Conservation (phyloP, 2,797 vertebrate genomes). For the Nasua narica region DNA sequence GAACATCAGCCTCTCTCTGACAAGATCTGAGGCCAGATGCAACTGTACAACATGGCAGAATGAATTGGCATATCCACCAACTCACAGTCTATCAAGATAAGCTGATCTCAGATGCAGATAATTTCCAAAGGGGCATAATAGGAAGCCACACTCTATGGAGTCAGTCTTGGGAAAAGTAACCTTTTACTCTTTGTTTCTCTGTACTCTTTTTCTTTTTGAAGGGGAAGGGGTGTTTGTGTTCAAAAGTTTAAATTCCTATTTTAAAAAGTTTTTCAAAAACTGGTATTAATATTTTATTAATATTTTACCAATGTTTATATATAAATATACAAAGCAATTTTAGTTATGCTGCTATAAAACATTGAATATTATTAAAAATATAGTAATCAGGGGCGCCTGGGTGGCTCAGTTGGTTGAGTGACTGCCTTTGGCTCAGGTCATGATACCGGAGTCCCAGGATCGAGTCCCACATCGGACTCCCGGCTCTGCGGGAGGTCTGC, state of each 20-base stretch:
- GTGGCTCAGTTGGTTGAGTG: too few species aligned
- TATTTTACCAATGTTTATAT: neutral
- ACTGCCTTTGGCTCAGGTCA: too few species aligned
- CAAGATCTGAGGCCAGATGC: neutral
- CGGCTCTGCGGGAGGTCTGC: too few species aligned
- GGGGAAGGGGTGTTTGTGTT: neutral
- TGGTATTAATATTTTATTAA: neutral
- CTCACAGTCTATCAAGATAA: neutral
- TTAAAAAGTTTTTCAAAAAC: neutral
- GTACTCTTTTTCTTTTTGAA: neutral
- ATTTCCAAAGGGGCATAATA: neutral
- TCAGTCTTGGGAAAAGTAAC: neutral
- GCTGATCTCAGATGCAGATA: neutral
- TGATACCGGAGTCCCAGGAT: too few species aligned
- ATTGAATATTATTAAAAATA: neutral
- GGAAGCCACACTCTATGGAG: neutral
- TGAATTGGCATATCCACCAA: neutral
- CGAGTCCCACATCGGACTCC: too few species aligned
- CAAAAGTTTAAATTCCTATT: neutral
- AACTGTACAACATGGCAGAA: neutral
- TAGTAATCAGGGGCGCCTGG: too few species aligned
- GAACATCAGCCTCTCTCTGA: neutral
- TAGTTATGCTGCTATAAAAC: neutral
- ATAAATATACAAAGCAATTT: neutral
- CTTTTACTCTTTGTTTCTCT: neutral